Evolutionary conservation across 2,797 vertebrate genomes (phyloP).

Genomic region (Nothura maculosa): DNA sequence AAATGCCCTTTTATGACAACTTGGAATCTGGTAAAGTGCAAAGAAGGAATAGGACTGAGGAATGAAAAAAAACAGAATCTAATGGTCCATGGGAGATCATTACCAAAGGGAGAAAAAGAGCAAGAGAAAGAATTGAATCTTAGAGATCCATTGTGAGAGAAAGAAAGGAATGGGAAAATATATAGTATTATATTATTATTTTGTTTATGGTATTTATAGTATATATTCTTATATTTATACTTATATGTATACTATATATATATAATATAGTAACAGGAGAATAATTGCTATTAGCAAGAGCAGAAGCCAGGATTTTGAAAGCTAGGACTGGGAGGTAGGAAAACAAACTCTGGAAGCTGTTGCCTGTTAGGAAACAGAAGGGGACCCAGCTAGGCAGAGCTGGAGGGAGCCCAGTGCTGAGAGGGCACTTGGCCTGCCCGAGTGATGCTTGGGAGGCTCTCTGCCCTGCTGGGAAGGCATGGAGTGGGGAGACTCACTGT

Average conservation of each 20-base stretch:
- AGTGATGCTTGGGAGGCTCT: constrained; percentile 13
- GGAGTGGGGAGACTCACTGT: neutral
- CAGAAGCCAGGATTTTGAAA: constrained; percentile 7
- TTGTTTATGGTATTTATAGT: no score
- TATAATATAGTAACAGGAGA: neutral
- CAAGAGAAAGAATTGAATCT: neutral
- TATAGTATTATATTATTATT: no score
- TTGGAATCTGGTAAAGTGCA: constrained; percentile 10
- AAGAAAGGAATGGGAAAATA: neutral
- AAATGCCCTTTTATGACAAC: constrained; percentile 48
- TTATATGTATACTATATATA: no score
- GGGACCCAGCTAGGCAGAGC: neutral
- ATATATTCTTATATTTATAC: no score
- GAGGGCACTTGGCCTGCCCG: neutral
- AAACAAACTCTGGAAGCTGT: constrained; percentile 16
- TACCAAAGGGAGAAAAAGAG: neutral
- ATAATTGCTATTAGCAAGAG: constrained; percentile 36
- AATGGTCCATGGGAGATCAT: neutral
- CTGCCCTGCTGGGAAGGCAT: neutral
- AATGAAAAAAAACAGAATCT: neutral
- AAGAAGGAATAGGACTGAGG: neutral
- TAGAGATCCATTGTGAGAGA: neutral
- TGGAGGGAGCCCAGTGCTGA: neutral
- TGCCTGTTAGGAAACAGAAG: constrained; percentile 19
- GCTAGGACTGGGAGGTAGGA: neutral